Evolutionary conservation across 2,888 invertebrate species (phyloP), one percentile per base, ranked within the genome.

Genomic region (Drosophila mimica): DNA sequence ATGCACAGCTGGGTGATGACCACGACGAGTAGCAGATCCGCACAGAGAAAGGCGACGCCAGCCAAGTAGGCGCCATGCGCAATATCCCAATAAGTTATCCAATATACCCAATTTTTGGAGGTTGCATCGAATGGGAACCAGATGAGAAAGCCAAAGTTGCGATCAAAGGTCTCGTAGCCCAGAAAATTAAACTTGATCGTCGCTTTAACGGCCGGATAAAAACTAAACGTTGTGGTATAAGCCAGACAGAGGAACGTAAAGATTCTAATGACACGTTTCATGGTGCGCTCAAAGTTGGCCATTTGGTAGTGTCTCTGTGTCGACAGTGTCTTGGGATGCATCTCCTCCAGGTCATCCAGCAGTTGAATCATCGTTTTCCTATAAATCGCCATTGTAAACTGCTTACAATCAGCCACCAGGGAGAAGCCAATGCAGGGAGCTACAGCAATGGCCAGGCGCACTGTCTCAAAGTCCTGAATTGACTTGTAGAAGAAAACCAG

Each of bases 341-440:
- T 83, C 2, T 76, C 73, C 65, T 91, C 87, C 66, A 92, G 72
- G 4, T 89, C 81, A n/a, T 89, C 76, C 8, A 92, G 82, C 38
- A 92, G 68, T n/a, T 66, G 25, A 1, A 76, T 70, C 31, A 92
- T 36, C 1, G 78, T 72, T 1, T 72, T 40, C 61, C 76, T 89
- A 34, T 89, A 74, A 1, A 70, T 25, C 0, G 66, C 88, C 70
- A 92, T 79, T 6, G 87, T 86, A 0, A 82, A 30, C 61, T 92
- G 91, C 57, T 92, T 92, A 4, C 84, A 89, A 40, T 91, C 83
- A 0, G 91, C 66, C 25, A 92, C 87, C 40, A 92, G 54, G 0
- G 89, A 88, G 63, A 91, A 91, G 3, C 90, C 92, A 65, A 92
- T 83, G 54, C 90, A 92, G 0, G 92, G 91, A 4, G 91, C 92